Conservation (phyloP, 2,797 vertebrate genomes). For the Adelosebastes latens region DNA sequence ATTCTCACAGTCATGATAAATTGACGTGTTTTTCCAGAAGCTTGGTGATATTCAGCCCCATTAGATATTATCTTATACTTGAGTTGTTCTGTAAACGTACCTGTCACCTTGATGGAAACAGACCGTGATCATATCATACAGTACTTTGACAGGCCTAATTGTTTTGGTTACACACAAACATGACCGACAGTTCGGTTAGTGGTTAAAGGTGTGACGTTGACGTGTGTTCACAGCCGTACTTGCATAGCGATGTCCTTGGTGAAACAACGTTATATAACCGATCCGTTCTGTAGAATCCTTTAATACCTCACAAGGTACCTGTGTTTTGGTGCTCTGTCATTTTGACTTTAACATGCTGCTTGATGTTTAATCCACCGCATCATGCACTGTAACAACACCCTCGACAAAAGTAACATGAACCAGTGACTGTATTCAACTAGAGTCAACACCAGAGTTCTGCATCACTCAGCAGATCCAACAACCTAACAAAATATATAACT, state of each 20-base stretch:
- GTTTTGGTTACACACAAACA: background rate
- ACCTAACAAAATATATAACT: background rate
- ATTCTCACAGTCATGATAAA: background rate
- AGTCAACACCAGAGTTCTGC: background rate
- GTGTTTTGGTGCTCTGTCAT: background rate
- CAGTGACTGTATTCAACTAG: background rate
- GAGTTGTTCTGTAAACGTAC: background rate
- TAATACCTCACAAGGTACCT: background rate
- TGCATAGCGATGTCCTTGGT: background rate
- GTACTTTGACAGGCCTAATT: conserved; percentile 10
- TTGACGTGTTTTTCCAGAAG: background rate
- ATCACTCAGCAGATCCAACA: background rate
- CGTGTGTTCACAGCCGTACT: background rate
- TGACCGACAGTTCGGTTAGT: background rate
- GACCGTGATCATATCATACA: background rate
- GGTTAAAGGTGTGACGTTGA: background rate
- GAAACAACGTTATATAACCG: conserved; percentile 5
- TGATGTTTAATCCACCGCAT: background rate
- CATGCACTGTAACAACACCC: background rate
- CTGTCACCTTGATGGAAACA: background rate
- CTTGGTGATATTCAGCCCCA: background rate
- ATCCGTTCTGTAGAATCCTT: background rate
- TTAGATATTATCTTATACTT: background rate
- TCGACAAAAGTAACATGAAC: background rate
- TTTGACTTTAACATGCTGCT: background rate